Percentiles rank a stretch among this genome's conserved stretches.
Evolutionary conservation across 2,888 invertebrate genomes (phyloP).

Genomic region (Macrophya annulata): DNA sequence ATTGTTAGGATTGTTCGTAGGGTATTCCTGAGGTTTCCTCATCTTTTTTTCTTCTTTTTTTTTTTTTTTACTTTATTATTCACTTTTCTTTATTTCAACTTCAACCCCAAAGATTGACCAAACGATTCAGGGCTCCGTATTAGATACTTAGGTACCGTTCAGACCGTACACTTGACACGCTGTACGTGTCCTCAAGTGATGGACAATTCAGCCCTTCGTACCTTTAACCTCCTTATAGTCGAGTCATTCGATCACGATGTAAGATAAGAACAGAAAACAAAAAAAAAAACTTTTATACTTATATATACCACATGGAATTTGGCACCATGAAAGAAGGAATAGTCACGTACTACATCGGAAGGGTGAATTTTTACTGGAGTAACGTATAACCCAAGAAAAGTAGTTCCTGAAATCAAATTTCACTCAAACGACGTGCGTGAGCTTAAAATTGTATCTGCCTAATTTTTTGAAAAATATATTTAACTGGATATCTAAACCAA

Average conservation of each 20-base stretch:
- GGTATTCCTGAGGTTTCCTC: not conserved
- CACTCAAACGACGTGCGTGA: conserved; percentile 7
- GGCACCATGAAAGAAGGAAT: not conserved
- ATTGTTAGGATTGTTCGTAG: conserved; percentile 31
- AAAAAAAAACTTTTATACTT: not conserved
- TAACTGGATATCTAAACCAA: not conserved
- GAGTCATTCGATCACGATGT: conserved; percentile 22
- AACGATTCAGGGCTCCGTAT: not conserved
- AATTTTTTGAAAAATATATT: not conserved
- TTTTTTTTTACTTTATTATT: not conserved
- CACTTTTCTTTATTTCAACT: not conserved
- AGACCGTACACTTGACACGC: conserved; percentile 37
- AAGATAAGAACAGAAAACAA: not conserved
- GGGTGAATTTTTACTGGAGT: conserved; percentile 2
- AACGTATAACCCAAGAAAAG: not conserved
- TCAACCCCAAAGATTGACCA: not conserved
- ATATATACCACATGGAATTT: not conserved
- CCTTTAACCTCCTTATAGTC: not conserved
- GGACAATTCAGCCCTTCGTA: conserved; percentile 28
- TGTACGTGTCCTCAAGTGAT: conserved; percentile 20
- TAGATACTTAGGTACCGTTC: not conserved
- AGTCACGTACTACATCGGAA: conserved; percentile 32
- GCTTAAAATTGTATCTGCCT: not conserved
- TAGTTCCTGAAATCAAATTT: conserved; percentile 1
- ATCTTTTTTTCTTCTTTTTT: not conserved